phyloP scores from a whole-genome alignment of 1,140 invertebrate species.

The Drosophila athabasca region DNA sequence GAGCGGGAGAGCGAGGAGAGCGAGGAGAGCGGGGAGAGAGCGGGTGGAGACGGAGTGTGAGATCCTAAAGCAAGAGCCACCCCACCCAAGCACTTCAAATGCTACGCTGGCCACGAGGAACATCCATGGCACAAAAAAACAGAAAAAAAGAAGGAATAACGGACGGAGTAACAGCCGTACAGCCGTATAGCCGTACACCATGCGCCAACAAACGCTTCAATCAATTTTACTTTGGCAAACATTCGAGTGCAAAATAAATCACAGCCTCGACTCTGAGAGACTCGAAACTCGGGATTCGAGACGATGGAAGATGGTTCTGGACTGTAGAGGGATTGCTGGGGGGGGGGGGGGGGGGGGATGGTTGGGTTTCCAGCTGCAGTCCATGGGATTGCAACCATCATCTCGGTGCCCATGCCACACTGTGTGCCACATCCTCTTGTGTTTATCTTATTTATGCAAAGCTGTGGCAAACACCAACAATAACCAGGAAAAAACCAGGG shows the following conservation, averaged over 20 bases:
- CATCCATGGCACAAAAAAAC: constrained; percentile 20
- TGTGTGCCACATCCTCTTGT: constrained; percentile 53
- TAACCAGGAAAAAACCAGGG: constrained; percentile 17
- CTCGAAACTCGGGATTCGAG: constrained; percentile 24
- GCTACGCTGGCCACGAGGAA: constrained; percentile 30
- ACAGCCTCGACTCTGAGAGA: constrained; percentile 50
- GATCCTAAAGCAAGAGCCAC: too few species aligned
- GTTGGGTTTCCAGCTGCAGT: too few species aligned
- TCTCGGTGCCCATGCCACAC: constrained; percentile 1
- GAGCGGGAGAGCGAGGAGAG: too few species aligned
- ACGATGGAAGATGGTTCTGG: constrained; percentile 32
- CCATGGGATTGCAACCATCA: too few species aligned
- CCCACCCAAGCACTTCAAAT: constrained; percentile 30
- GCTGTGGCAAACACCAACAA: constrained; percentile 70
- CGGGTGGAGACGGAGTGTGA: too few species aligned
- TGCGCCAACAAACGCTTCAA: constrained; percentile 78
- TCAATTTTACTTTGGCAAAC: constrained; percentile 82
- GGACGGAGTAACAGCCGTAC: too few species aligned
- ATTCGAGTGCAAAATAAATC: constrained; percentile 82
- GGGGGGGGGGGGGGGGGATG: too few species aligned
- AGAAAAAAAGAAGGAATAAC: not conserved
- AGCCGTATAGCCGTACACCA: not conserved
- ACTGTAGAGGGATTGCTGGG: not conserved
- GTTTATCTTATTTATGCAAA: constrained; percentile 82
- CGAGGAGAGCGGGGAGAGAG: too few species aligned